Evolutionary conservation across 2,113 vertebrate species (phyloP).

Genomic region (Sinocyclocheilus maitianheensis): DNA sequence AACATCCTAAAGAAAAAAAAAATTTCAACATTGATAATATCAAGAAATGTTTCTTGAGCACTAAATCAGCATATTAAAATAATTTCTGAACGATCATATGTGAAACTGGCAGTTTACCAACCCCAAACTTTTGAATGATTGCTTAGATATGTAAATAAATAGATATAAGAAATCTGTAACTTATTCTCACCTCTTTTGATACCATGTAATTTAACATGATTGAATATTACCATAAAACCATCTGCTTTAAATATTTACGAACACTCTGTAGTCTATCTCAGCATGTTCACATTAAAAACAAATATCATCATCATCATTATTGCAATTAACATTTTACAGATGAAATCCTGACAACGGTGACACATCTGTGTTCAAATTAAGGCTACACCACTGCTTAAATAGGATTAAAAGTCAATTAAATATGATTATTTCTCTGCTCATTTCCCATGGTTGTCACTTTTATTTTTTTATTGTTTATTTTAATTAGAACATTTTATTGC

Average conservation of each 20-base stretch:
- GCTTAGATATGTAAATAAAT: neutral
- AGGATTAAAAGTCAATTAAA: neutral
- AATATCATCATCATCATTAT: neutral
- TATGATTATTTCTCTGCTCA: neutral
- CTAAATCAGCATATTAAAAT: no score
- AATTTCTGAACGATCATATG: no score
- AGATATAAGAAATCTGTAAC: neutral
- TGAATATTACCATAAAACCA: neutral
- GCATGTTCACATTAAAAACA: slow-evolving; percentile 3
- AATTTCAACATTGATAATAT: no score
- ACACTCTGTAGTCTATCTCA: neutral
- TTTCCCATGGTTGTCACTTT: neutral
- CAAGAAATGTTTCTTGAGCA: no score
- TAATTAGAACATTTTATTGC: neutral
- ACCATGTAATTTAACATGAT: neutral
- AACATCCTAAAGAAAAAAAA: no score
- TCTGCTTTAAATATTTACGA: neutral
- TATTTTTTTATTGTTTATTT: neutral
- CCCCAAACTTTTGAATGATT: neutral
- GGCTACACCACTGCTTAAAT: neutral
- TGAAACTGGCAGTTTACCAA: no score
- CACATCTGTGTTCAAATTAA: neutral
- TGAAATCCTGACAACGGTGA: neutral
- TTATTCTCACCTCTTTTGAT: neutral
- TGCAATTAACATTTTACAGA: slow-evolving; percentile 8